Evolutionary conservation across 2,888 invertebrate species (phyloP), one percentile per base, ranked within the genome.

Genomic region (Synergus laeviventris): DNA sequence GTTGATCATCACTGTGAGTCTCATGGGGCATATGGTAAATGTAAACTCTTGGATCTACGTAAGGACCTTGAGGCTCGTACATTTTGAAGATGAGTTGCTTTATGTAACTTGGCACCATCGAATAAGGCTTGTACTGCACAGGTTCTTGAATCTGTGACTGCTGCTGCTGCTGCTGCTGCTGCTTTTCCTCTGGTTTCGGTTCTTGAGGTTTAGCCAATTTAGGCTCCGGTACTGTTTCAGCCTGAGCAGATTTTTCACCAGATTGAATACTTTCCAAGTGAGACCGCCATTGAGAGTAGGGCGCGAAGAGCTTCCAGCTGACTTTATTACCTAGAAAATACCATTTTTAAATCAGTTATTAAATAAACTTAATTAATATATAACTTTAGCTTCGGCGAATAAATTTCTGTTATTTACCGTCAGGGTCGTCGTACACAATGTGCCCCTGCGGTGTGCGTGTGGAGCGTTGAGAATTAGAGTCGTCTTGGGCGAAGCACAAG

Each of bases 41-140:
- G 78, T 87, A 87, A 0, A 88, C 86, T 0, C 86, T 75, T 0
- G 88, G 90, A 61, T 90, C 88, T 8, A 87, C 86, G 77, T 90
- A 89, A 4, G 88, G 84, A 18, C 78, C 81, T 54, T 88, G 87
- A 0, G 88, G 84, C 42, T 86, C 83, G 76, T 87, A 89, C 70
- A 82, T 82, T 8, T 87, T 81, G 11, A 81, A 74, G 12, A 89
- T 81, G 45, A 89, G 78, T 64, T 89, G 87, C 66, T 87, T 90
- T 24, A 87, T 86, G 45, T 87, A 83, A 21, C 74, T 12, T 7
- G 90, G 89, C 0, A 87, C 81, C 61, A 86, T 84, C 0, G 86
- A 81, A 14, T 86, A 88, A 0, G 89, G 89, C 75, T 87, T 86
- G 77, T 89, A 89, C 4, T 85, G 82, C 14, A 39, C 31, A 42